Conservation (phyloP, 2,888 invertebrate genomes). For the Metallyticus violacea region DNA sequence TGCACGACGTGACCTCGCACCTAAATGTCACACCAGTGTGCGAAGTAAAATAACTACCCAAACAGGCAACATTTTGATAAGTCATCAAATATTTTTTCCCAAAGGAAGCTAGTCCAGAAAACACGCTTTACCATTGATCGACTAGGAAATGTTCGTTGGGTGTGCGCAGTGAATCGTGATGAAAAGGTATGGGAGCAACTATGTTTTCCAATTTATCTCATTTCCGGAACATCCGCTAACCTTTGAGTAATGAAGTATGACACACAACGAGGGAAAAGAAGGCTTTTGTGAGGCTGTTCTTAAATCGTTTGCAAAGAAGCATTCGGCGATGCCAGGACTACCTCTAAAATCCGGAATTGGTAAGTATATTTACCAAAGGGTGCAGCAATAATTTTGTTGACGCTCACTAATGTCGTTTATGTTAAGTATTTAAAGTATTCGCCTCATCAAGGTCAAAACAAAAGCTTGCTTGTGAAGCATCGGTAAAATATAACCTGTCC, state of each 20-base stretch:
- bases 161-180: conserved; percentile 18
- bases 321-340: conserved; percentile 2
- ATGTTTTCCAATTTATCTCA: not conserved
- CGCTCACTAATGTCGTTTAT: too few relatives aligned
- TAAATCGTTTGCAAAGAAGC: conserved; percentile 15
- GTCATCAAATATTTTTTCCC: not conserved
- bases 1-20: not conserved
- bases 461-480: too few relatives aligned
- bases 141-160: not conserved
- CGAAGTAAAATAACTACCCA: not conserved
- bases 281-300: conserved; percentile 15
- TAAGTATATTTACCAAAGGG: not conserved
- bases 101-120: not conserved
- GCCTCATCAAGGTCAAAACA: too few relatives aligned
- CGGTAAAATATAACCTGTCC: too few relatives aligned
- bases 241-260: conserved; percentile 12
- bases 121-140: conserved; percentile 13
- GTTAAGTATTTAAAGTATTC: not conserved
- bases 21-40: not conserved
- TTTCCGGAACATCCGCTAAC: not conserved
- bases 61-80: not conserved
- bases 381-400: not conserved
- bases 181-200: not conserved
- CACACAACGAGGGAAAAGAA: not conserved
- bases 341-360: conserved; percentile 25